Evolutionary conservation across 1,140 invertebrate genomes (phyloP).

Genomic region (Archivesica marissinica): DNA sequence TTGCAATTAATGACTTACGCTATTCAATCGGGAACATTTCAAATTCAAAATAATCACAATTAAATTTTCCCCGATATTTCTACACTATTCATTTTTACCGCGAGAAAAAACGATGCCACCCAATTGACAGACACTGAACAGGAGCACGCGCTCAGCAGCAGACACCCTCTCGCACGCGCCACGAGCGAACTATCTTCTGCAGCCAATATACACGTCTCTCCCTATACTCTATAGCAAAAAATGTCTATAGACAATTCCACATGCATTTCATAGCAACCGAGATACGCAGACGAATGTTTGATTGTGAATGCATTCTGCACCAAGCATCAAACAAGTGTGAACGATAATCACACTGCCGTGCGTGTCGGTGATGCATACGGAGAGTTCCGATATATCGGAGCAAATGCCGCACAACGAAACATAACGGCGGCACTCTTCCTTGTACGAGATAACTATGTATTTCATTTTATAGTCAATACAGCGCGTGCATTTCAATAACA

Average conservation of each 20-base stretch:
- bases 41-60: background rate
- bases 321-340: slow-evolving; percentile 34
- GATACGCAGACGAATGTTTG: slow-evolving; percentile 51
- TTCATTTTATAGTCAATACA: too few relatives aligned
- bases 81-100: slow-evolving; percentile 19
- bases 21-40: background rate
- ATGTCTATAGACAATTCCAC: slow-evolving; percentile 16
- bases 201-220: slow-evolving; percentile 27
- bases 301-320: slow-evolving; percentile 50
- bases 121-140: slow-evolving; percentile 14
- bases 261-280: slow-evolving; percentile 34
- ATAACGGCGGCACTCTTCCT: too few relatives aligned
- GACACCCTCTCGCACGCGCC: slow-evolving; percentile 38
- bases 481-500: too few relatives aligned
- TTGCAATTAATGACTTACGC: background rate
- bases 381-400: too few relatives aligned
- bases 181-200: slow-evolving; percentile 20
- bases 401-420: too few relatives aligned
- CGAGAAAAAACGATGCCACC: slow-evolving; percentile 38
- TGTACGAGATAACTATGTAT: too few relatives aligned
- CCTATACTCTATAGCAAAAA: background rate
- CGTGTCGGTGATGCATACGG: slow-evolving; percentile 3
- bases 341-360: background rate
- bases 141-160: slow-evolving; percentile 42
- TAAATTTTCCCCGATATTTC: slow-evolving; percentile 17